phyloP scores from a whole-genome alignment of 2,113 vertebrate genomes.

The Erinaceus europaeus region DNA sequence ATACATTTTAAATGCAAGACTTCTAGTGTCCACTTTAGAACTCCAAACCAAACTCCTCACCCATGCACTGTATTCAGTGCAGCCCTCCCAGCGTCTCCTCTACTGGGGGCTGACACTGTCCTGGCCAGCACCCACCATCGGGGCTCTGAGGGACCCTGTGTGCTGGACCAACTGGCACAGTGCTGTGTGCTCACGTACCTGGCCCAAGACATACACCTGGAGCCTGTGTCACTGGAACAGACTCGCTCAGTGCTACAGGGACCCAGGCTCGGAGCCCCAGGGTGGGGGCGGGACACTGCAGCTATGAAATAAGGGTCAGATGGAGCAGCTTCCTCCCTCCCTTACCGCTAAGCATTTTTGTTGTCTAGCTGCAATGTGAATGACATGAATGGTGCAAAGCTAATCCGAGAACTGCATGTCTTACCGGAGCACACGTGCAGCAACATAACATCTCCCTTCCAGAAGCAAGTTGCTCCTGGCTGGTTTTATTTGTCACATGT shows the following conservation, averaged over 20 bases:
- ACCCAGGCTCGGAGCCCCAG: not conserved
- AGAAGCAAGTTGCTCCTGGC: not conserved
- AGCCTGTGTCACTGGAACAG: too few species aligned
- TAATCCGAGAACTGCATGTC: not conserved
- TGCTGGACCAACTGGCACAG: not conserved
- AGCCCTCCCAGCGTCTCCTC: not conserved
- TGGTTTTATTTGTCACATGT: not conserved
- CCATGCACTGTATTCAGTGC: not conserved
- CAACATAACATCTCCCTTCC: not conserved
- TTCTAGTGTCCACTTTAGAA: not conserved
- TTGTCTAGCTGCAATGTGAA: not conserved
- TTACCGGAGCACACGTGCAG: not conserved
- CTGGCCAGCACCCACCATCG: not conserved
- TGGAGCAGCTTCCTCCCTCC: not conserved
- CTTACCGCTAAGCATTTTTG: not conserved
- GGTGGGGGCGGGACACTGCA: not conserved
- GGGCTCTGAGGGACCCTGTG: not conserved
- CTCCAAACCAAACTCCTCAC: not conserved
- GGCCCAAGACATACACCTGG: too few species aligned
- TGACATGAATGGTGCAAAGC: not conserved
- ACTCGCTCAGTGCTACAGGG: not conserved
- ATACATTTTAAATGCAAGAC: not conserved
- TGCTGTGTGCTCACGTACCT: not conserved
- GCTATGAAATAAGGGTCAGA: not conserved
- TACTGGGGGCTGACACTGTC: not conserved